A percentile compares a stretch with the other conserved stretches of the same genome.
These are phyloP conservation scores for Pomacea maculata DNA, from an alignment of 1,140 invertebrate genomes.

Conservation along the genomic window DNA sequence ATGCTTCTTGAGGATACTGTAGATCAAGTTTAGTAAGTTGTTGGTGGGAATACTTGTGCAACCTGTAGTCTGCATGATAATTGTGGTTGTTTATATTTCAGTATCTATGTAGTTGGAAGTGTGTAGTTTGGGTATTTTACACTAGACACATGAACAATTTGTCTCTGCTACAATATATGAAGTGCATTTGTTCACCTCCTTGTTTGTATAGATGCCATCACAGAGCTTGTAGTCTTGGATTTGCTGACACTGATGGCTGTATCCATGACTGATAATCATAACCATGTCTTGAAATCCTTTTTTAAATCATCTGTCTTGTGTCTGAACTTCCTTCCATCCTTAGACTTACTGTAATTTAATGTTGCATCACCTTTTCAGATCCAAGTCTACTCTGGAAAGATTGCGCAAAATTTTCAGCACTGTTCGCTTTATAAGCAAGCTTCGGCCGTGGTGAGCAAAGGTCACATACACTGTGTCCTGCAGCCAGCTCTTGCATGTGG, in stretches of 20 bases:
- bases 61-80: too few relatives aligned
- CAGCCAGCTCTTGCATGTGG: background rate
- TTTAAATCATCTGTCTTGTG: background rate
- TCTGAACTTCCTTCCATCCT: constrained; percentile 4
- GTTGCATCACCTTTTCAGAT: constrained; percentile 38
- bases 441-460: constrained; percentile 54
- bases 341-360: background rate
- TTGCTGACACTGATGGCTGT: background rate
- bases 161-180: background rate
- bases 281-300: background rate
- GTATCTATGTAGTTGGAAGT: too few relatives aligned
- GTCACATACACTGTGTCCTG: too few relatives aligned
- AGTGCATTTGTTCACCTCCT: background rate
- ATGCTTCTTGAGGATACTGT: too few relatives aligned
- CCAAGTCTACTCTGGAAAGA: constrained; percentile 53
- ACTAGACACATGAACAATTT: background rate
- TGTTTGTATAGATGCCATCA: background rate
- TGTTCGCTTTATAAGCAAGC: constrained; percentile 60
- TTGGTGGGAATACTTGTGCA: too few relatives aligned
- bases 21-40: too few relatives aligned
- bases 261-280: background rate
- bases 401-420: constrained; percentile 61
- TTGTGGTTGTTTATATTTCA: too few relatives aligned
- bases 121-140: too few relatives aligned
- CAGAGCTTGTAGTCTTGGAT: background rate